Evolutionary conservation across 2,797 vertebrate genomes (phyloP), one percentile per base, ranked within the genome.

Genomic region (Tinamus major): DNA sequence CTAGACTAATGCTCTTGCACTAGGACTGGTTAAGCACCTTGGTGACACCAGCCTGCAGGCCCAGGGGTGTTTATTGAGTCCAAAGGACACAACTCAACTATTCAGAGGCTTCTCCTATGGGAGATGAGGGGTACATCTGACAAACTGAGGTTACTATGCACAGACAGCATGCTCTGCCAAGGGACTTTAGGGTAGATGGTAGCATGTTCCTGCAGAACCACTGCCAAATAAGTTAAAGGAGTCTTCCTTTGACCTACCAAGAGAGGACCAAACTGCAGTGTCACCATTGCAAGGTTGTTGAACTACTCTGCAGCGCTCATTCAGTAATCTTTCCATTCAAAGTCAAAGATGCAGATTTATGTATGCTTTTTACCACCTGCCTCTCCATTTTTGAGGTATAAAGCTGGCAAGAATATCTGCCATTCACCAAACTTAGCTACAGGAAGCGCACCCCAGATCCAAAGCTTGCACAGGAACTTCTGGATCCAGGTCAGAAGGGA

Each of bases 101-200:
- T 23, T 19, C 0, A 2, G 15, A 10, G n/a, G n/a, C 26, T 53
- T 35, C 26, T 37, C 1, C 7, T 55, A 31, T 13, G 18, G 41
- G 35, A 78, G 23, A 48, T n/a, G n/a, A 74, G 10, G 37, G 33
- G 35, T 23, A 48, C 15, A 24, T 51, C 44, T 65, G 63, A 42
- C 20, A 31, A 27, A 39, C 29, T 1, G 8, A n/a, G 68, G 23
- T 7, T 31, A 21, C 20, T 53, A 18, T 27, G 37, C 26, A 48
- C 27, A 9, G 12, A 9, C 24, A 59, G 62, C 48, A 46, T 29
- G 31, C 6, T 21, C 37, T 70, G n/a, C 33, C 61, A 20, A 4
- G 42, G 27, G 31, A 62, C n/a, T 39, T 74, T 27, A 2, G 20
- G 14, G 42, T 35, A 68, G 49, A 26, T 58, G 27, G 20, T 0